A percentile compares a stretch with the other conserved stretches of the same genome.
phyloP scores from a whole-genome alignment of 2,797 vertebrate genomes.

The Cottoperca gobio region DNA sequence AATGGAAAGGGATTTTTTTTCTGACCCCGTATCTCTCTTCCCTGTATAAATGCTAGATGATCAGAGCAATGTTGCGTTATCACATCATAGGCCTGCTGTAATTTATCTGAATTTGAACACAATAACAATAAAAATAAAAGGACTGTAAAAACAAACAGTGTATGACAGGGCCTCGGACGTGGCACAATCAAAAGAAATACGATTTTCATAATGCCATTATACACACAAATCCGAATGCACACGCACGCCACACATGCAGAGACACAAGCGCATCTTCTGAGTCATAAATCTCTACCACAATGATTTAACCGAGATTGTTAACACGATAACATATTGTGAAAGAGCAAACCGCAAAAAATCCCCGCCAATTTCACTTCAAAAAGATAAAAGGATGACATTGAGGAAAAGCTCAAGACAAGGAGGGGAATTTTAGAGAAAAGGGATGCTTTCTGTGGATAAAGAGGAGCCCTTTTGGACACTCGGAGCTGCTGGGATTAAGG shows the following conservation, averaged over 20 bases:
- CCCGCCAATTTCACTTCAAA: conserved; percentile 87
- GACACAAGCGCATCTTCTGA: conserved; percentile 75
- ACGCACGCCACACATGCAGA: conserved; percentile 38
- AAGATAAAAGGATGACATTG: conserved; percentile 82
- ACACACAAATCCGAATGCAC: conserved; percentile 38
- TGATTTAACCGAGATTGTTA: conserved; percentile 92
- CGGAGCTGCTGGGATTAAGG: conserved; percentile 49
- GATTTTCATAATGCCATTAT: conserved; percentile 35
- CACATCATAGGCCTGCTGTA: conserved; percentile 31
- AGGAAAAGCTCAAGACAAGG: conserved; percentile 63
- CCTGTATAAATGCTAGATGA: conserved; percentile 28
- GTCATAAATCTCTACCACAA: conserved; percentile 92
- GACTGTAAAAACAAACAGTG: conserved; percentile 28
- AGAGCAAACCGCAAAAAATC: conserved; percentile 90
- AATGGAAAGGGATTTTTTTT: not conserved
- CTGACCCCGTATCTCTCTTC: not conserved
- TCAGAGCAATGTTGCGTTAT: conserved; percentile 23
- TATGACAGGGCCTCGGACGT: conserved; percentile 16
- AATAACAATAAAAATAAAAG: conserved; percentile 28
- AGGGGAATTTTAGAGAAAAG: conserved; percentile 64
- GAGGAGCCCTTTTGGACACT: conserved; percentile 49
- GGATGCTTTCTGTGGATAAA: conserved; percentile 53
- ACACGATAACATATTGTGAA: conserved; percentile 93
- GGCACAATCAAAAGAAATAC: conserved; percentile 30
- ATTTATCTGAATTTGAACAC: conserved; percentile 33